Percentiles rank a stretch among this genome's conserved stretches.
phyloP scores from a whole-genome alignment of 2,113 vertebrate species.

The Syngnathus scovelli region DNA sequence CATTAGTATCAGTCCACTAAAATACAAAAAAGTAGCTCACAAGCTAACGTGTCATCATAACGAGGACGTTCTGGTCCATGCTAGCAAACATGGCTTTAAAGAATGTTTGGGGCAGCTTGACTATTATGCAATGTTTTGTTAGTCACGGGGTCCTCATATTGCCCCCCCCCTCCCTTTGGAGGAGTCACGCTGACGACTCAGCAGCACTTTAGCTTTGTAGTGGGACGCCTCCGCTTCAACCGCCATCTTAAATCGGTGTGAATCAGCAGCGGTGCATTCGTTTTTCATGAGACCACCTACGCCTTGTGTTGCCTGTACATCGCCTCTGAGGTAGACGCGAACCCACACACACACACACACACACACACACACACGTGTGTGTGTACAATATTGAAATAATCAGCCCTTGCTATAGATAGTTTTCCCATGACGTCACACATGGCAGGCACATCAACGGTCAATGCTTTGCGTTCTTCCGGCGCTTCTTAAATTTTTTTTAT shows the following conservation, averaged over 20 bases:
- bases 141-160: constrained; percentile 48
- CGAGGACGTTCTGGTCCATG: neutral
- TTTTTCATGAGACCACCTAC: constrained; percentile 58
- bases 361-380: constrained; percentile 11
- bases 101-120: constrained; percentile 32
- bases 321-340: constrained; percentile 41
- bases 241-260: constrained; percentile 48
- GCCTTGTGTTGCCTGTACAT: constrained; percentile 58
- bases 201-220: constrained; percentile 58
- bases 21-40: neutral
- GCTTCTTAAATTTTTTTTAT: neutral
- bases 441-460: neutral
- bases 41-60: neutral
- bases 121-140: constrained; percentile 41
- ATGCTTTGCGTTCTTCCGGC: neutral
- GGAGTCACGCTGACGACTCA: constrained; percentile 56
- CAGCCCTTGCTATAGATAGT: neutral
- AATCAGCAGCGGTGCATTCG: constrained; percentile 56
- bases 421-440: neutral
- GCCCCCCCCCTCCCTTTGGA: constrained; percentile 45
- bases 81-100: constrained; percentile 17
- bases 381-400: neutral
- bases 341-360: constrained; percentile 31
- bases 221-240: constrained; percentile 44
- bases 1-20: too few species aligned